A percentile compares a stretch with the other conserved stretches of the same genome.
These are phyloP conservation scores for Ooceraea biroi DNA, from an alignment of 1,140 invertebrate species.

Conservation along the genomic window DNA sequence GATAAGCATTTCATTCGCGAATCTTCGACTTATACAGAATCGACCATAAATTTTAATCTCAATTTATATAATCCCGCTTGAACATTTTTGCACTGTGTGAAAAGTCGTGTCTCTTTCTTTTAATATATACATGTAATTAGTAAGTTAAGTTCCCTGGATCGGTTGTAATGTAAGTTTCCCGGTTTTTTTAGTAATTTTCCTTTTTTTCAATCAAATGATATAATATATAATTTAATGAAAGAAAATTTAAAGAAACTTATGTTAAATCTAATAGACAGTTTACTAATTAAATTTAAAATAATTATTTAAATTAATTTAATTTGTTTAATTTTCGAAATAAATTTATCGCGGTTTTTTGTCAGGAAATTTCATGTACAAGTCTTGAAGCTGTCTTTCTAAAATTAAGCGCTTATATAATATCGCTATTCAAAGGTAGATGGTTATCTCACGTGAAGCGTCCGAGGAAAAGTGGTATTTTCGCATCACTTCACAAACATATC, in stretches of 20 bases:
- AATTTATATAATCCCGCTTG: neutral
- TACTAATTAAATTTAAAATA: too few relatives aligned
- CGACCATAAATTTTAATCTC: constrained; percentile 8
- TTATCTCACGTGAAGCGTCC: constrained; percentile 9
- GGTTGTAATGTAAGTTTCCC: too few relatives aligned
- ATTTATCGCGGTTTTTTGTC: neutral
- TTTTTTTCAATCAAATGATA: too few relatives aligned
- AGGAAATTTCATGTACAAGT: neutral
- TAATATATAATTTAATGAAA: too few relatives aligned
- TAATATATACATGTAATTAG: too few relatives aligned
- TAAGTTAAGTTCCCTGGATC: too few relatives aligned
- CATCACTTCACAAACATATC: constrained; percentile 45
- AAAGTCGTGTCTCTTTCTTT: neutral
- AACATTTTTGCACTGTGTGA: neutral
- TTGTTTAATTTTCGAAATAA: neutral
- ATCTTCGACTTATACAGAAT: neutral
- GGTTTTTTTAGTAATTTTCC: too few relatives aligned
- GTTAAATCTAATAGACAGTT: too few relatives aligned
- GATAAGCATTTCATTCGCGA: constrained; percentile 24
- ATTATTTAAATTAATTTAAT: too few relatives aligned
- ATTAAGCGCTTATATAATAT: constrained; percentile 36
- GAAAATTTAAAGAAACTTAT: too few relatives aligned
- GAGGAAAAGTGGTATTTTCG: constrained; percentile 41
- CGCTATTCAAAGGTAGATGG: constrained; percentile 35
- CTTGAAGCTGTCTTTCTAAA: constrained; percentile 7